Conservation (phyloP, 2,888 invertebrate species). For the Leucoptera coffeella region DNA sequence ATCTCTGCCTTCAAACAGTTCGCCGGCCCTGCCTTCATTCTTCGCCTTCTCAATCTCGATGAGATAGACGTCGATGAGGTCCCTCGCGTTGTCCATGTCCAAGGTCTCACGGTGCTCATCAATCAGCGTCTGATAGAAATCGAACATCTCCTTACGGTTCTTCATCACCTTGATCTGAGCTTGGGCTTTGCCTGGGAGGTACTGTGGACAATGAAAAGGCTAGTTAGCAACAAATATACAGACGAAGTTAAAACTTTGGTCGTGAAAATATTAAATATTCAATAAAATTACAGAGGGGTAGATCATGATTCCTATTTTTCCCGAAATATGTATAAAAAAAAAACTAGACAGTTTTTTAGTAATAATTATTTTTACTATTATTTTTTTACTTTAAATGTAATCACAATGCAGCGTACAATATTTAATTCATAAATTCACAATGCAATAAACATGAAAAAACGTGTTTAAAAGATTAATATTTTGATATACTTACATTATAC, state of each 20-base stretch:
- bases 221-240: slow-evolving; percentile 4
- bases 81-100: slow-evolving; percentile 68
- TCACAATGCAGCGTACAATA: too few species aligned
- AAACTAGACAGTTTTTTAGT: too few species aligned
- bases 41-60: slow-evolving; percentile 79
- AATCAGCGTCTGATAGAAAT: slow-evolving; percentile 77
- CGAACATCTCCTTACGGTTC: slow-evolving; percentile 81
- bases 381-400: not conserved
- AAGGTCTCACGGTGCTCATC: slow-evolving; percentile 74
- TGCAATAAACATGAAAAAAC: too few species aligned
- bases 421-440: too few species aligned
- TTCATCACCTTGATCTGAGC: slow-evolving; percentile 55
- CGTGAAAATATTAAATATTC: too few species aligned
- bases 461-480: too few species aligned
- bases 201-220: slow-evolving; percentile 29
- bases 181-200: slow-evolving; percentile 56
- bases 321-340: too few species aligned
- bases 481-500: slow-evolving; percentile 50
- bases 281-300: too few species aligned
- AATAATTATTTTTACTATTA: not conserved
- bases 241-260: too few species aligned
- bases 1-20: slow-evolving; percentile 79
- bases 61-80: slow-evolving; percentile 81
- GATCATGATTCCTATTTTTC: too few species aligned
- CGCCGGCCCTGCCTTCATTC: slow-evolving; percentile 64